Evolutionary conservation across 2,888 invertebrate species (phyloP).

Genomic region (Volucella bombylans): DNA sequence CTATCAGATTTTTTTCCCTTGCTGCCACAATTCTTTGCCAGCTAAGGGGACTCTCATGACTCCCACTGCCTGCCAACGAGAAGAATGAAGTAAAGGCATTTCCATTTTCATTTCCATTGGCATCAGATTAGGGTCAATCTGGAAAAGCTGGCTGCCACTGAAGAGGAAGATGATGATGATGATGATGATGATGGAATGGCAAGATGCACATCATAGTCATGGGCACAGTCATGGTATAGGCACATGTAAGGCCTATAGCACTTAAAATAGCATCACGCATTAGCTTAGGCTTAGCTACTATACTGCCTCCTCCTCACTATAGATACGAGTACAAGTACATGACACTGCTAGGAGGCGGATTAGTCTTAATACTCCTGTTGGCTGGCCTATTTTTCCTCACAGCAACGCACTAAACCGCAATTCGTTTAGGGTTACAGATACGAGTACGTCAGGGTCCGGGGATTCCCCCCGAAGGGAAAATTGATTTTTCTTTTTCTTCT

Average conservation of each 20-base stretch:
- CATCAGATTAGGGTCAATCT: conserved; percentile 73
- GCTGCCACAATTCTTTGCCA: conserved; percentile 54
- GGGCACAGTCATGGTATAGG: background rate
- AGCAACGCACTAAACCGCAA: conserved; percentile 45
- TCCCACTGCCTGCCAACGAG: conserved; percentile 12
- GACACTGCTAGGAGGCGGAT: conserved; percentile 31
- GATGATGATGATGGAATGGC: background rate
- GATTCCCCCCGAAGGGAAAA: conserved; percentile 22
- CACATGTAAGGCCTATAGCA: conserved; percentile 34
- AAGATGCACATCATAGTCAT: conserved; percentile 22
- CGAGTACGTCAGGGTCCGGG: conserved; percentile 30
- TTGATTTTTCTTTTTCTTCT: conserved; percentile 50
- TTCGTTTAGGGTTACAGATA: conserved; percentile 13
- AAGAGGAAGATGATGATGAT: background rate
- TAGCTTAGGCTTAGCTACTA: conserved; percentile 44
- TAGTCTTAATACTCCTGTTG: conserved; percentile 41
- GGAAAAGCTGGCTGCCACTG: conserved; percentile 11
- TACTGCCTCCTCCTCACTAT: background rate
- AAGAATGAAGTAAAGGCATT: conserved; percentile 28
- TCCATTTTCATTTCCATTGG: conserved; percentile 60
- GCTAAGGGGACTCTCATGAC: conserved; percentile 16
- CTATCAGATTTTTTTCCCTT: conserved; percentile 32
- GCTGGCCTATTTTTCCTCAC: conserved; percentile 54
- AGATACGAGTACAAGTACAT: too few species aligned
- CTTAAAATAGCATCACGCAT: conserved; percentile 72